Base-by-base conservation (phyloP, 2,888 invertebrate genomes). In the Anorthoa munda region DNA sequence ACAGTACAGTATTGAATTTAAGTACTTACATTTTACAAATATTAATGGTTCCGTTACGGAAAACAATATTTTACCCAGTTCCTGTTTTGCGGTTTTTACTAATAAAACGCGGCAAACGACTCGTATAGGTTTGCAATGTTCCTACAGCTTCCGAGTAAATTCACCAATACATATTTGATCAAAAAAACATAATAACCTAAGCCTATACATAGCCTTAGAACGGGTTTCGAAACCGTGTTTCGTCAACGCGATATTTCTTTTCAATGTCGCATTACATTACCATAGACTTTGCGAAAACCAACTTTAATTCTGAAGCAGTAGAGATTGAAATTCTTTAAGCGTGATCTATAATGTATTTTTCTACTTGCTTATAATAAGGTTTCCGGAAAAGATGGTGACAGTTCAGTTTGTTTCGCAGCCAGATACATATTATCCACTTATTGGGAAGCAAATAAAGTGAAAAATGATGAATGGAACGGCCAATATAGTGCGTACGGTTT, bases 401-500 rank as follows among this genome's bases (percentile, higher is more conserved):
- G 67, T 75, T 46, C 58, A 59, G 39, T 85, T 80, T 77, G 55
- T 75, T 77, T 81, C 75, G 71, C 80, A 86, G 87, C 82, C 17
- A 77, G 31, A 65, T 84, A 79, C 63, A 50, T 85, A 59, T 45
- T 21, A 21, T 39, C 61, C 11, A 23, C 21, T 4, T 58, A 58
- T 72, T 45, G 53, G 51, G 61, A 48, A 26, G 51, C 17, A 13
- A 50, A 26, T 21, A 70, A 46, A 71, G 48, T 77, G 64, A 69
- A 63, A 71, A 60, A 89, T 89, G 86, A 75, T 67, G 46, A 91
- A 88, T 72, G 76, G 60, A 39, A 89, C 88, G 18, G 61, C 26
- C 50, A 68, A 13, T 3, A 65, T 89, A 68, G 88, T 89, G 86
- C 86, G 84, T 83, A 87, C 88, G 21, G 82, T 90, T 67, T 26